These are phyloP conservation scores for Cosmia pyralina DNA, from an alignment of 2,888 invertebrate species.

Conservation along the genomic window DNA sequence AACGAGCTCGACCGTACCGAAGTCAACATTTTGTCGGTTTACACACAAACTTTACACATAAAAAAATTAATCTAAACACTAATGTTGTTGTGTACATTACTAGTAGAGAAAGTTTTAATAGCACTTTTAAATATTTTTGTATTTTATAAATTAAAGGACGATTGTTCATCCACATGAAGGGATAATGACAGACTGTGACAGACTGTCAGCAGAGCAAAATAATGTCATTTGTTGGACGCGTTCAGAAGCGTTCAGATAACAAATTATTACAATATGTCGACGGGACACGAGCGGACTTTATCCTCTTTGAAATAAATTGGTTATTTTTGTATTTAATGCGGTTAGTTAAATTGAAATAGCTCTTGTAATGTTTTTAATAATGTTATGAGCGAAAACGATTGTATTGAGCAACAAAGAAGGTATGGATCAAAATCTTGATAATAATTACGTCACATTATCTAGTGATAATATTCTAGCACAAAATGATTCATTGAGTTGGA, in stretches of 20 bases:
- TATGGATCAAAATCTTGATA: not conserved
- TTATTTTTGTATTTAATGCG: slow-evolving; percentile 31
- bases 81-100: slow-evolving; percentile 51
- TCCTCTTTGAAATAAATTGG: slow-evolving; percentile 49
- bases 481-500: slow-evolving; percentile 10
- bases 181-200: slow-evolving; percentile 4
- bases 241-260: slow-evolving; percentile 50
- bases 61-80: slow-evolving; percentile 1
- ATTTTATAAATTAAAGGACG: slow-evolving; percentile 8
- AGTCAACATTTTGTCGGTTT: slow-evolving; percentile 75
- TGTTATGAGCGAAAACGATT: not conserved
- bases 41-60: slow-evolving; percentile 51
- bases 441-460: not conserved
- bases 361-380: not conserved
- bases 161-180: slow-evolving; percentile 28
- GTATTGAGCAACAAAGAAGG: not conserved
- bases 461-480: not conserved
- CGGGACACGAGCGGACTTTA: slow-evolving; percentile 37
- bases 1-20: slow-evolving; percentile 76
- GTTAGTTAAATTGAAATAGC: slow-evolving; percentile 35
- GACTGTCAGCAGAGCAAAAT: slow-evolving; percentile 36
- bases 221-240: slow-evolving; percentile 24
- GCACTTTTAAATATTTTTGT: slow-evolving; percentile 6
- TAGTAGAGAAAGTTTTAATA: slow-evolving; percentile 7
- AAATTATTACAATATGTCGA: slow-evolving; percentile 44